These are phyloP conservation scores for Drosophila aff. DNA, from an alignment of 1,140 invertebrate genomes.

Conservation along the genomic window DNA sequence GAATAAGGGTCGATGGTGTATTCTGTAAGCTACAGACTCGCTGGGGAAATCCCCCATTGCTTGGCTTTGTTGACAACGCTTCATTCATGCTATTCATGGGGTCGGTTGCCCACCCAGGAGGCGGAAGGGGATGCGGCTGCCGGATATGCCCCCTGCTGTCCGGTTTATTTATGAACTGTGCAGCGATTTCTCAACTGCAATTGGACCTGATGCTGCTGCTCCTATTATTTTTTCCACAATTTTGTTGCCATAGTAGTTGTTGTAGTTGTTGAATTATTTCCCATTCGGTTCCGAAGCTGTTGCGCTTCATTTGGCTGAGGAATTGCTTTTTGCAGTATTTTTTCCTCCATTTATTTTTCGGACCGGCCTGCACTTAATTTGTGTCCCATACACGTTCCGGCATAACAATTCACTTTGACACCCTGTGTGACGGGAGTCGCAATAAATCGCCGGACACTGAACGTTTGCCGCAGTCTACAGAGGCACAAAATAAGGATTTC, in stretches of 20 bases:
- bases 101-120: conserved; percentile 34
- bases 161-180: conserved; percentile 76
- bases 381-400: conserved; percentile 62
- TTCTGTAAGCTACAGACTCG: conserved; percentile 25
- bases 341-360: conserved; percentile 61
- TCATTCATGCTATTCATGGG: conserved; percentile 76
- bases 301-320: conserved; percentile 62
- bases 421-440: conserved; percentile 39
- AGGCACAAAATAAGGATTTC: conserved; percentile 1
- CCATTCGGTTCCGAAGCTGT: conserved; percentile 1
- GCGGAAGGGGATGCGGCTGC: background rate
- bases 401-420: conserved; percentile 75
- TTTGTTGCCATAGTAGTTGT: background rate
- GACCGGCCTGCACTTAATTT: conserved; percentile 67
- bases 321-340: conserved; percentile 40
- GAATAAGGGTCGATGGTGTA: conserved; percentile 6
- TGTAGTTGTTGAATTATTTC: conserved; percentile 3
- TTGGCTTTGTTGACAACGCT: conserved; percentile 76
- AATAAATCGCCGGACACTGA: conserved; percentile 40
- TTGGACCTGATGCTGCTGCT: conserved; percentile 56
- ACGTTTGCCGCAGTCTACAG: conserved; percentile 13
- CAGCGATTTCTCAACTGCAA: conserved; percentile 78
- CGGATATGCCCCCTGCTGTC: conserved; percentile 41
- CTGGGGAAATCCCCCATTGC: conserved; percentile 42
- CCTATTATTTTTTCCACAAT: background rate